Evolutionary conservation across 1,140 invertebrate genomes (phyloP), one percentile per base, ranked within the genome.

Genomic region (Cepaea nemoralis): DNA sequence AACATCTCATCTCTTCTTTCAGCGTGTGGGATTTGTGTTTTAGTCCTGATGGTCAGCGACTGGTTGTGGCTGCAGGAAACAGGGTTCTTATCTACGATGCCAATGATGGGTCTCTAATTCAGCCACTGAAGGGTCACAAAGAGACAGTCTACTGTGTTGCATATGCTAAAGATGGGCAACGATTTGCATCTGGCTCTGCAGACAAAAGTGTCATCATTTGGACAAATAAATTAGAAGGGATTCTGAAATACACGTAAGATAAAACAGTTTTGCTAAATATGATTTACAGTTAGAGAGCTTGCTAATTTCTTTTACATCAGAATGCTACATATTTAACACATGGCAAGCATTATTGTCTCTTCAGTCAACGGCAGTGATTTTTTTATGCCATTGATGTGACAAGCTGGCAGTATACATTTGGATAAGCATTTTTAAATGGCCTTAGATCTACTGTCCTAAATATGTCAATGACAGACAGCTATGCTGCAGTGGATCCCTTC

Each of bases 161-260:
- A 45, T 99, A 98, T 92, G 95, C 97, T 1, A 95, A 93, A 86
- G 98, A 99, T 94, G 98, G 98, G 0, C 97, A 98, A 90, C 94
- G 96, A 86, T 99, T 99, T 94, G 98, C 98, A 1, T 99, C 97
- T 75, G 98, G 98, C 24, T 95, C 97, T 87, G 95, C 96, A 10
- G 98, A 99, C 91, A 99, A 99, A 93, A 95, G 95, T 92, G 98
- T 99, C 66, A 99, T 99, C 80, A 97, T 99, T 84, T 99, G 98
- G 98, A 98, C 96, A 24, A 95, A 95, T 50, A 98, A 98, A 92
- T 93, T 99, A 83, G 98, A 99, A 93, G 98, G 97, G 39, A 94
- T 98, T 86, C 93, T 99, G 16, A 99, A 99, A 94, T 99, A 99
- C 92, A 95, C 96, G 96, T 98, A 93, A 94, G 94, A 93, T 55